Evolutionary conservation across 2,797 vertebrate genomes (phyloP).

Genomic region (Rhyacichthys aspro): DNA sequence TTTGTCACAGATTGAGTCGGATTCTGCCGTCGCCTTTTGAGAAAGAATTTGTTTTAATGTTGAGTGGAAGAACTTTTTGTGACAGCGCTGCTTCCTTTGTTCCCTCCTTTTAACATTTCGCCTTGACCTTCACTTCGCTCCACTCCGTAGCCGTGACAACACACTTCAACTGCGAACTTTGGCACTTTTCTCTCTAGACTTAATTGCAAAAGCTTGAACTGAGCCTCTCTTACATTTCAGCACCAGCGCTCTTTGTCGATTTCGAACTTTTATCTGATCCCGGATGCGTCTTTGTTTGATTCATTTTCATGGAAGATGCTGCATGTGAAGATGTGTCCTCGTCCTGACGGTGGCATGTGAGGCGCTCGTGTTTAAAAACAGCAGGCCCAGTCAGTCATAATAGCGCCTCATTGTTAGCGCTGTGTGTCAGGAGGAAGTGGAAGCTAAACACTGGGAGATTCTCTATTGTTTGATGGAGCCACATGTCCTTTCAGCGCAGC

Average conservation of each 20-base stretch:
- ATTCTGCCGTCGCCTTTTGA: too few relatives aligned
- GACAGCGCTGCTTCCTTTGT: too few relatives aligned
- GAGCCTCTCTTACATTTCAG: too few relatives aligned
- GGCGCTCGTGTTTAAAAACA: slow-evolving; percentile 23
- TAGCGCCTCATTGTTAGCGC: slow-evolving; percentile 63
- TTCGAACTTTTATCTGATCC: neutral
- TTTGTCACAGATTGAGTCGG: too few relatives aligned
- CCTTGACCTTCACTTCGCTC: too few relatives aligned
- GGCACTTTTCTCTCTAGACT: too few relatives aligned
- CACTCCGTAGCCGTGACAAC: too few relatives aligned
- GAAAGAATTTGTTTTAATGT: too few relatives aligned
- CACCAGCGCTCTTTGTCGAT: neutral
- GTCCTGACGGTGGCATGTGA: slow-evolving; percentile 9
- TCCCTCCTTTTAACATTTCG: too few relatives aligned
- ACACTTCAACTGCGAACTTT: too few relatives aligned
- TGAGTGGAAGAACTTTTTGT: too few relatives aligned
- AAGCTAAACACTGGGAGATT: slow-evolving; percentile 68
- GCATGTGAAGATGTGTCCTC: slow-evolving; percentile 29
- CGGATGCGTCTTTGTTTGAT: neutral
- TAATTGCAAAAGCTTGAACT: neutral
- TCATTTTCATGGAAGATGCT: too few relatives aligned
- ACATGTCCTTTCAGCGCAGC: slow-evolving; percentile 70
- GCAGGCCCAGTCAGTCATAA: slow-evolving; percentile 54
- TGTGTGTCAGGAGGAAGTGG: slow-evolving; percentile 67
- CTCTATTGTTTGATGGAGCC: slow-evolving; percentile 78